phyloP scores from a whole-genome alignment of 2,113 vertebrate genomes.

The Sakesphorus luctuosus region DNA sequence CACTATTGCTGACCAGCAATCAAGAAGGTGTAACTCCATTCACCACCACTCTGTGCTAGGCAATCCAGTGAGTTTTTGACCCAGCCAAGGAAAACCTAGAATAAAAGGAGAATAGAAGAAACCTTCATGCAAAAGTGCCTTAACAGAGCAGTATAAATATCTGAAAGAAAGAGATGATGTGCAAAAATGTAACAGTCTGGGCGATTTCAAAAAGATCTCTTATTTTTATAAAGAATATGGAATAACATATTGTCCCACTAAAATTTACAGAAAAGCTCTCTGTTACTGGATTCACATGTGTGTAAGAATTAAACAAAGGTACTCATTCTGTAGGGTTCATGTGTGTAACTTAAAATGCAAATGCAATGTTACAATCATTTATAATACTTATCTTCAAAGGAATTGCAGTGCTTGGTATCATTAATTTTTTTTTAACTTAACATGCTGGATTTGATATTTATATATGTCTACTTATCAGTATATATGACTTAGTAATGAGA shows the following conservation, averaged over 20 bases:
- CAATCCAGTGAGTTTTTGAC: background rate
- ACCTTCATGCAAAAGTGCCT: background rate
- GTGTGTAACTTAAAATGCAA: background rate
- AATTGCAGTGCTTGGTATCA: background rate
- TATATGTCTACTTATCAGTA: background rate
- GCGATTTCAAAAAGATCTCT: background rate
- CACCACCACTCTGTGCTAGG: background rate
- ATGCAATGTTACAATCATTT: background rate
- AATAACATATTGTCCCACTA: background rate
- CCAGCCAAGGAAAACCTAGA: background rate
- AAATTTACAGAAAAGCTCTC: background rate
- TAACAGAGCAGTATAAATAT: background rate
- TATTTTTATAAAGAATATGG: background rate
- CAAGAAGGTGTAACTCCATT: background rate
- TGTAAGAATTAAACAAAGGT: background rate
- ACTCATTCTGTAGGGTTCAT: background rate
- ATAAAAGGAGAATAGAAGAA: background rate
- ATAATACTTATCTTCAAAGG: background rate
- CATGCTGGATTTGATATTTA: background rate
- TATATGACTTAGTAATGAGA: background rate
- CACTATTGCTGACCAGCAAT: fast-evolving
- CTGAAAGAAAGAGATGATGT: background rate
- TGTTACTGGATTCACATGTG: background rate
- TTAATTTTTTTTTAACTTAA: background rate
- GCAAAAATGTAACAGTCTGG: background rate